Conservation (phyloP, 92 coral and sea anemone species). For the Palythoa grandiflora region DNA sequence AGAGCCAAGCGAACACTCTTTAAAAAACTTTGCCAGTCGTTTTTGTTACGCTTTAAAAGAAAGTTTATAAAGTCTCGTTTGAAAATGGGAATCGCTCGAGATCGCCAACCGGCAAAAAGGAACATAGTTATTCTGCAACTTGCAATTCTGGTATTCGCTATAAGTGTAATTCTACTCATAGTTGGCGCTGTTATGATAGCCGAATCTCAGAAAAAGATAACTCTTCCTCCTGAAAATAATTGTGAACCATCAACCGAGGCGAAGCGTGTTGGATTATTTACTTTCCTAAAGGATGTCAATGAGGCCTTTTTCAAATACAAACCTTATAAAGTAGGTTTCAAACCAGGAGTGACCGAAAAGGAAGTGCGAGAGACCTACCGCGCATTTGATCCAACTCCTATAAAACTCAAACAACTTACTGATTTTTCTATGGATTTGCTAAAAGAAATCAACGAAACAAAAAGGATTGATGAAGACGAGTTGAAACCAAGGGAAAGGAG, state of each 20-base stretch:
- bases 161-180: slow-evolving; percentile 55
- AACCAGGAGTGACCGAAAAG: slow-evolving; percentile 53
- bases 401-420: slow-evolving; percentile 45
- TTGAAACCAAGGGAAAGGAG: slow-evolving; percentile 64
- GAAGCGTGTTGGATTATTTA: slow-evolving; percentile 33
- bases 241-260: slow-evolving; percentile 66
- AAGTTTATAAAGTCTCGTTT: neutral
- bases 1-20: neutral
- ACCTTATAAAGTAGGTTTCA: slow-evolving; percentile 58
- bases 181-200: slow-evolving; percentile 58
- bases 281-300: slow-evolving; percentile 50
- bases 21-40: neutral
- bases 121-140: slow-evolving; percentile 39
- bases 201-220: slow-evolving; percentile 25
- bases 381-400: slow-evolving; percentile 62
- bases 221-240: slow-evolving; percentile 13
- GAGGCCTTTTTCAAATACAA: slow-evolving; percentile 24
- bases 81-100: neutral
- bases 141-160: slow-evolving; percentile 52
- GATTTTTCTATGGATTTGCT: slow-evolving; percentile 38
- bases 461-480: slow-evolving; percentile 43
- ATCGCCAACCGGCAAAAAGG: slow-evolving; percentile 36
- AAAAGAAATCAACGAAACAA: slow-evolving; percentile 42
- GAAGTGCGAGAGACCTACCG: slow-evolving; percentile 54
- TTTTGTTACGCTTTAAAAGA: neutral